Base-by-base conservation (phyloP, 2,113 vertebrate genomes). In the Nibea coibor region DNA sequence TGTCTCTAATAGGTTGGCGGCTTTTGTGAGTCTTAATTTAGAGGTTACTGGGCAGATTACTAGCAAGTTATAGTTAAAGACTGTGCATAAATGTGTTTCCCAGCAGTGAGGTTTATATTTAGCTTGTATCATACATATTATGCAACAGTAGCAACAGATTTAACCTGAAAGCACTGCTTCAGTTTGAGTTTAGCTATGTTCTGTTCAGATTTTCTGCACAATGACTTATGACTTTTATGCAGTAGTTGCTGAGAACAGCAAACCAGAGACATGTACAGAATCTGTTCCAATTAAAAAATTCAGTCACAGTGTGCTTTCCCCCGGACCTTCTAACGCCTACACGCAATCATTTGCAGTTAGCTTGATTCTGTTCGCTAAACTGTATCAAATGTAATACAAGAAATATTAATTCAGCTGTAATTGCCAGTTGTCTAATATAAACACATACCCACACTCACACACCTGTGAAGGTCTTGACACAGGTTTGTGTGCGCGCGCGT, bases 401-500 rank as follows among this genome's bases (percentile, higher is more conserved):
- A 79, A 61, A 65, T 26, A 61, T 65, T 35, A 51, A 31, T 48
- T 57, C 58, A 15, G 0, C 35, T 31, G 35, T 65, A 73, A 74
- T 65, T 62, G 16, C 51, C 35, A 35, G 26, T 53, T 31, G 24
- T 17, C 17, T 50, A 26, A 50, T 31, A 56, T 4, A 20, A 31
- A 80, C 68, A 26, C 9, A 51, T 19, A 51, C 19, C 31, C 57
- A 63, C 65, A 69, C 43, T 64, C 31, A 17, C 57, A 63, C 31
- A 77, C 72, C 43, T 28, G n/a, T 47, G 24, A 35, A 48, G 47
- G 26, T 69, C 43, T 75, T 53, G 7, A 81, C 43, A 81, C 63
- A 87, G 73, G 12, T 39, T 7, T 35, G 35, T 39, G 31, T 35
- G 73, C 78, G 57, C 45, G 61, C n/a, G 26, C 28, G 54, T 68